These are phyloP conservation scores for Lacanobia wlatinum DNA, from an alignment of 2,888 invertebrate genomes.

Conservation along the genomic window DNA sequence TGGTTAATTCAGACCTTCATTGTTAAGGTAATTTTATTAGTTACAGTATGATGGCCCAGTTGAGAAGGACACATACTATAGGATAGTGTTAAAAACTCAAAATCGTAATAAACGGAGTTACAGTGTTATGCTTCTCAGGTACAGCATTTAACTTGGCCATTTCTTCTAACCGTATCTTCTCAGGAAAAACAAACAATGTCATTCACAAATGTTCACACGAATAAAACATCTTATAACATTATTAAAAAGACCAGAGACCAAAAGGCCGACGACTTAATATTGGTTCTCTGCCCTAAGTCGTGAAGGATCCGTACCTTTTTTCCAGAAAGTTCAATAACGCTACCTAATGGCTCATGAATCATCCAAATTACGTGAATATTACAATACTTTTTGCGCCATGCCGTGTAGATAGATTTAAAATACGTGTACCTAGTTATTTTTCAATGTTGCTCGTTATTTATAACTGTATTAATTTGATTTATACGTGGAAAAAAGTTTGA, in stretches of 20 bases:
- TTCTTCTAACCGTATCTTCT: too few species aligned
- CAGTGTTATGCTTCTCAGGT: too few species aligned
- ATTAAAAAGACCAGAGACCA: conserved; percentile 45
- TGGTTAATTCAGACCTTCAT: too few species aligned
- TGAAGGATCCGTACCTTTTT: conserved; percentile 69
- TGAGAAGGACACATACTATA: too few species aligned
- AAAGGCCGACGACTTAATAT: conserved; percentile 59
- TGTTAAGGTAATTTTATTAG: too few species aligned
- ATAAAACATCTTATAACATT: conserved; percentile 34
- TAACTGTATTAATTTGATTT: conserved; percentile 59
- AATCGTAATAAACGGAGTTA: too few species aligned
- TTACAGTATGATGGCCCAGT: too few species aligned
- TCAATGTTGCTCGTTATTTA: conserved; percentile 57
- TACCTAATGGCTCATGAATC: conserved; percentile 82
- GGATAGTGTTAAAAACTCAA: too few species aligned
- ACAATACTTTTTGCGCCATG: conserved; percentile 76
- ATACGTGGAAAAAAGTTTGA: conserved; percentile 32
- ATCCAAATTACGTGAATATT: conserved; percentile 81
- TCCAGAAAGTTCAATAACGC: conserved; percentile 78
- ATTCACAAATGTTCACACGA: conserved; percentile 5
- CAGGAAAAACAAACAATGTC: not conserved
- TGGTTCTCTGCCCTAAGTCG: conserved; percentile 54
- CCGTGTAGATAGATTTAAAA: conserved; percentile 76
- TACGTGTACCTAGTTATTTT: conserved; percentile 67
- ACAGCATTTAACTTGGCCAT: too few species aligned